Conservation (phyloP, 1,140 invertebrate species). For the Camponotus floridanus region DNA sequence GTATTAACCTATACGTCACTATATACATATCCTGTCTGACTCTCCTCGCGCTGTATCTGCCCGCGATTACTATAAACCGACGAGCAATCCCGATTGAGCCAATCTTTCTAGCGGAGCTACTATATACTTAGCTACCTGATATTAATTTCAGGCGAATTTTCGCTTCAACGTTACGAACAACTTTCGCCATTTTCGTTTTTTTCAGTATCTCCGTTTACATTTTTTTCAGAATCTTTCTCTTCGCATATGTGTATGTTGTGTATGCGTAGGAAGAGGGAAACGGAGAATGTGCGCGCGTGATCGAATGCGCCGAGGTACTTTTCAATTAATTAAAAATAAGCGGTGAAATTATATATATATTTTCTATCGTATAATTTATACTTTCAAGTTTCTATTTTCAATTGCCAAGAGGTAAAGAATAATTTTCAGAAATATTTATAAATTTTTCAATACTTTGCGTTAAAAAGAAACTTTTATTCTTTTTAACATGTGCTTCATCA, state of each 20-base stretch:
- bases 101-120: constrained; percentile 57
- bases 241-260: too few relatives aligned
- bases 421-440: constrained; percentile 10
- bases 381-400: background rate
- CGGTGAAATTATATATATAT: background rate
- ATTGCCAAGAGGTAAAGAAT: background rate
- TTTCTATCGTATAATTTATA: background rate
- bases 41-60: constrained; percentile 28
- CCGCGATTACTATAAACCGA: constrained; percentile 35
- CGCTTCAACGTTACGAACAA: constrained; percentile 45
- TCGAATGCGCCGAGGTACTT: background rate
- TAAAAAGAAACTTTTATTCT: background rate
- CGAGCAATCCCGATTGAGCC: constrained; percentile 54
- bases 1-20: constrained; percentile 80
- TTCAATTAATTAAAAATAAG: constrained; percentile 1
- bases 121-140: constrained; percentile 76
- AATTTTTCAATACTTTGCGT: background rate
- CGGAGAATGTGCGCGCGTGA: too few relatives aligned
- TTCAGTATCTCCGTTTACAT: background rate
- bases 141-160: constrained; percentile 81
- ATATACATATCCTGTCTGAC: constrained; percentile 37
- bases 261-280: background rate
- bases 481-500: background rate
- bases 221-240: constrained; percentile 39
- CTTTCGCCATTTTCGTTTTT: background rate